Conservation (phyloP, 2,113 vertebrate species). For the Macroglossus sobrinus region DNA sequence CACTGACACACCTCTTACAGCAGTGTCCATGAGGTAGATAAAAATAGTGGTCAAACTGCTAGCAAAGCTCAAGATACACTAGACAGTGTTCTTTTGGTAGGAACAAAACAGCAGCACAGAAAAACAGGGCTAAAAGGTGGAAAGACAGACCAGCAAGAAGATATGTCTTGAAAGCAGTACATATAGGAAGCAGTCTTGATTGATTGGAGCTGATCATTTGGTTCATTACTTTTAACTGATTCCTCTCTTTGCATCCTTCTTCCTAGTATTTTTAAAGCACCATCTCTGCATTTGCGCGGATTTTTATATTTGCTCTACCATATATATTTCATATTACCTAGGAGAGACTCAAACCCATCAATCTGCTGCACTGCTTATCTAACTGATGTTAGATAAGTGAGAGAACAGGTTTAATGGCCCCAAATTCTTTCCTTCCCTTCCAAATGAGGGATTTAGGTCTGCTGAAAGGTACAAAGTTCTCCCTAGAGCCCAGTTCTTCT, state of each 20-base stretch:
- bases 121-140: not conserved
- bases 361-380: not conserved
- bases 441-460: not conserved
- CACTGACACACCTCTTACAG: not conserved
- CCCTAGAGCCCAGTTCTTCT: not conserved
- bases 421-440: not conserved
- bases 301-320: not conserved
- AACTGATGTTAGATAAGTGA: not conserved
- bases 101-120: not conserved
- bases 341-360: not conserved
- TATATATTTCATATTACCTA: not conserved
- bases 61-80: not conserved
- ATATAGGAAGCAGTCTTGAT: not conserved
- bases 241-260: not conserved
- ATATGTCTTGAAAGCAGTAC: not conserved
- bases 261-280: not conserved
- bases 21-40: not conserved
- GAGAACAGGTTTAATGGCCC: not conserved
- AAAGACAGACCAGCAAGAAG: not conserved
- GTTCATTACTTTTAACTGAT: not conserved
- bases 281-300: not conserved
- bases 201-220: not conserved
- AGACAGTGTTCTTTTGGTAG: not conserved
- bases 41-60: not conserved
- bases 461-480: constrained; percentile 8